These are phyloP conservation scores for Cynoglossus semilaevis DNA, from an alignment of 2,113 vertebrate genomes.

Conservation along the genomic window DNA sequence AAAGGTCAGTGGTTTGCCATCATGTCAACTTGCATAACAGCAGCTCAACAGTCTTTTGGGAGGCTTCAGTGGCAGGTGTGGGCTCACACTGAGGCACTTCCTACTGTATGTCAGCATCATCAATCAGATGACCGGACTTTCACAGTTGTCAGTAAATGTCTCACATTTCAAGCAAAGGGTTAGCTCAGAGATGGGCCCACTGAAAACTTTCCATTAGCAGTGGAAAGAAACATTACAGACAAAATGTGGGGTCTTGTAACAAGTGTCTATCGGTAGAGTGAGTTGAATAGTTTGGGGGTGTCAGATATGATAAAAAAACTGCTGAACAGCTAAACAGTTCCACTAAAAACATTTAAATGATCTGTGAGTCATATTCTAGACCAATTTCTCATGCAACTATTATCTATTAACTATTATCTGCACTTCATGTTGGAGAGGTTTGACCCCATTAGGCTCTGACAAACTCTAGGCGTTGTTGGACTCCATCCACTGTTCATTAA, in stretches of 20 bases:
- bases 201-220: not conserved
- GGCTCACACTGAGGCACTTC: slow-evolving; percentile 13
- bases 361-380: slow-evolving; percentile 5
- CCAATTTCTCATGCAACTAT: slow-evolving; percentile 23
- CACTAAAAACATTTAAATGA: slow-evolving; percentile 7
- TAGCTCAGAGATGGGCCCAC: slow-evolving; percentile 20
- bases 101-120: slow-evolving; percentile 18
- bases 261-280: slow-evolving; percentile 1
- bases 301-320: slow-evolving; percentile 21
- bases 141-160: slow-evolving; percentile 27
- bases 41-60: not conserved
- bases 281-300: too few species aligned
- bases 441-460: slow-evolving; percentile 10
- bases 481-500: not conserved
- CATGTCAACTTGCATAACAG: slow-evolving; percentile 1
- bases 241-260: not conserved
- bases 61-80: slow-evolving; percentile 18
- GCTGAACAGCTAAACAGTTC: slow-evolving; percentile 32
- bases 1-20: not conserved
- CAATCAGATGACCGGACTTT: slow-evolving; percentile 5
- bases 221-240: slow-evolving; percentile 24
- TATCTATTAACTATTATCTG: not conserved
- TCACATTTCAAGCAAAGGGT: slow-evolving; percentile 2
- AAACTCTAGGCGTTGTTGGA: slow-evolving; percentile 11
- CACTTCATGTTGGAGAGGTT: slow-evolving; percentile 16